Base-by-base conservation (phyloP, 2,797 vertebrate genomes). In the Poeciliopsis paucimaculata region DNA sequence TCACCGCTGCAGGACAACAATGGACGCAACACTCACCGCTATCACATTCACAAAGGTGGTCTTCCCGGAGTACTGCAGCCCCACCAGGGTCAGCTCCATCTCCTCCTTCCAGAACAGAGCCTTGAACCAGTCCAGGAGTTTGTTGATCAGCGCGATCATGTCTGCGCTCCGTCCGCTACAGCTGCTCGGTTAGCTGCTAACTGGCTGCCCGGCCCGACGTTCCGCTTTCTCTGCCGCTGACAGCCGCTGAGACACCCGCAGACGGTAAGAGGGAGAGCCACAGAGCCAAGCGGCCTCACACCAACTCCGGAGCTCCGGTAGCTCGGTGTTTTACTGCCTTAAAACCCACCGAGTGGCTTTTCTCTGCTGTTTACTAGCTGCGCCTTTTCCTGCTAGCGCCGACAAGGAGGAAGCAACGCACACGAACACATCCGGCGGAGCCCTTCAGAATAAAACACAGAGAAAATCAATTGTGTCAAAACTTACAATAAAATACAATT, bases 41-140 rank as follows among this genome's bases (percentile, higher is more conserved):
- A 99, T 99, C 91, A 98, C 98, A 90, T 98, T 99, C 91, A 99
- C 98, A 93, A 99, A 98, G 90, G 98, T 99, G 79, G 97, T 99
- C 90, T 97, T 98, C 72, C 97, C 97, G 12, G 97, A 97, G 89
- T 97, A 97, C 91, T 97, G 97, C 86, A 98, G 92, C 82, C 97
- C 97, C 84, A 97, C 97, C 78, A 97, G 93, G 64, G 97, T 98
- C 83, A 97, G 94, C 94, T 98, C 97, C 97, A 97, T 97, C 95
- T 97, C 97, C 90, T 97, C 97, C 90, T 97, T 98, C 97, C 97
- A 97, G 93, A 97, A 98, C 2, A 97, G 95, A 78, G 97, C 96
- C 91, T 96, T 96, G 92, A 97, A 96, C 97, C 97, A 97, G 95
- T 97, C 97, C 90, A 97, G 82, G 86, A 98, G 94, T 81, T 96